Conservation (phyloP, 2,888 invertebrate genomes). For the Xestobium rufovillosum region DNA sequence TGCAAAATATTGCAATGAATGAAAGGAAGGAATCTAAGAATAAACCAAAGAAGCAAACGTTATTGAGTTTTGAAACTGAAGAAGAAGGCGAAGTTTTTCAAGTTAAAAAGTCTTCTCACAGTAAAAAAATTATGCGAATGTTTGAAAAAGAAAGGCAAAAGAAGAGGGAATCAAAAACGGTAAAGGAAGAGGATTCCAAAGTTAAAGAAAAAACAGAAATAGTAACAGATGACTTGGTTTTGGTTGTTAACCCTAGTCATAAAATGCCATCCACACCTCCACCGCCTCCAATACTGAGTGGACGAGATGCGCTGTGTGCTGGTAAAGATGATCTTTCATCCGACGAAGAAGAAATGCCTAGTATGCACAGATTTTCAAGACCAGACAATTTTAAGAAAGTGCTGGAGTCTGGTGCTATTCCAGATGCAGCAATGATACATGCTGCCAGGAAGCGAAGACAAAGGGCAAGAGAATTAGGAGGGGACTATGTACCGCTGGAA, state of each 20-base stretch:
- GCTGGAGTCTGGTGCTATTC: slow-evolving; percentile 83
- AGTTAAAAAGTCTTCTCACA: slow-evolving; percentile 92
- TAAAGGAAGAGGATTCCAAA: slow-evolving; percentile 32
- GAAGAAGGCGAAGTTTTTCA: slow-evolving; percentile 85
- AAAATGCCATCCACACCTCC: slow-evolving; percentile 36
- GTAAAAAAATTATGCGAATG: slow-evolving; percentile 80
- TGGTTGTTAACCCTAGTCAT: slow-evolving; percentile 42
- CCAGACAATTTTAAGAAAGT: slow-evolving; percentile 71
- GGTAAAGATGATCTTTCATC: slow-evolving; percentile 58
- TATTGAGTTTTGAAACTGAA: slow-evolving; percentile 76
- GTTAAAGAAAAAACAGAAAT: slow-evolving; percentile 55
- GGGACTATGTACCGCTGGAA: slow-evolving; percentile 52
- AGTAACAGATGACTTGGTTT: slow-evolving; percentile 62
- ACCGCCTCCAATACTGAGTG: slow-evolving; percentile 56
- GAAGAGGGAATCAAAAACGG: slow-evolving; percentile 49
- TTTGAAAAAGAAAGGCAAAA: slow-evolving; percentile 68
- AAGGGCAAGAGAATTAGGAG: slow-evolving; percentile 82
- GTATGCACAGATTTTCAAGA: slow-evolving; percentile 50
- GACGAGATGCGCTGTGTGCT: slow-evolving; percentile 75
- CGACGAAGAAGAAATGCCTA: slow-evolving; percentile 50
- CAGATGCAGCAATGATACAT: slow-evolving; percentile 97
- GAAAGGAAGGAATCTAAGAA: slow-evolving; percentile 30
- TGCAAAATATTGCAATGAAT: slow-evolving; percentile 34
- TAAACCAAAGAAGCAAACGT: slow-evolving; percentile 47
- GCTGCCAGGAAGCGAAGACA: slow-evolving; percentile 93